Evolutionary conservation across 2,113 vertebrate species (phyloP).

Genomic region (Grallaria varia): DNA sequence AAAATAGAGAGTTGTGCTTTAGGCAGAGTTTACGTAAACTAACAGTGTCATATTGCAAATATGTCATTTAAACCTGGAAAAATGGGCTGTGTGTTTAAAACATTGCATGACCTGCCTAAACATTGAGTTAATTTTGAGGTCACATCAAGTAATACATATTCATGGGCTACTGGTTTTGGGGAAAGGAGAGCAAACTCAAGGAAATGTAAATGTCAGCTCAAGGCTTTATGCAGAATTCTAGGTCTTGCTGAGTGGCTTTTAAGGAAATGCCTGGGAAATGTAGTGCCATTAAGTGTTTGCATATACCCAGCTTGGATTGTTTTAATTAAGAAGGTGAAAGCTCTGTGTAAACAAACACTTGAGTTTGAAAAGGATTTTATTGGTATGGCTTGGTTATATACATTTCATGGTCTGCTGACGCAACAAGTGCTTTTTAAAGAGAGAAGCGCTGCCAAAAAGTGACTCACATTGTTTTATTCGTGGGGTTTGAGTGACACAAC

Average conservation of each 20-base stretch:
- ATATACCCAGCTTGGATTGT: neutral
- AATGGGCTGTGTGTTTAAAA: neutral
- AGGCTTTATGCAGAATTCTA: neutral
- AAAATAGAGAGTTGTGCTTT: neutral
- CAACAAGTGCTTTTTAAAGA: neutral
- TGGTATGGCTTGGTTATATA: neutral
- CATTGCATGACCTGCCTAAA: neutral
- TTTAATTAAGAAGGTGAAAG: constrained; percentile 24
- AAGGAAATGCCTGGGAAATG: neutral
- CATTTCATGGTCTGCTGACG: neutral
- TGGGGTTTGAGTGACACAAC: neutral
- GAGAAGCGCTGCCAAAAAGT: accelerated
- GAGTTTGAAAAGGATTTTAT: neutral
- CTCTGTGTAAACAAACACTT: neutral
- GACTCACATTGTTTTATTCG: neutral
- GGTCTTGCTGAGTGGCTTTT: neutral
- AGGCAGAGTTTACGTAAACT: neutral
- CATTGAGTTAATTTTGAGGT: constrained; percentile 5
- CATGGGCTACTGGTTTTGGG: neutral
- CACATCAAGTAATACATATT: neutral
- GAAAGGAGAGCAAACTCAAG: neutral
- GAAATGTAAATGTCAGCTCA: neutral
- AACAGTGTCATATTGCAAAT: neutral
- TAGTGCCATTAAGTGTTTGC: neutral
- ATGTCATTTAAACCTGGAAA: neutral